Conservation (phyloP, 2,113 vertebrate species). For the Dipodomys spectabilis region DNA sequence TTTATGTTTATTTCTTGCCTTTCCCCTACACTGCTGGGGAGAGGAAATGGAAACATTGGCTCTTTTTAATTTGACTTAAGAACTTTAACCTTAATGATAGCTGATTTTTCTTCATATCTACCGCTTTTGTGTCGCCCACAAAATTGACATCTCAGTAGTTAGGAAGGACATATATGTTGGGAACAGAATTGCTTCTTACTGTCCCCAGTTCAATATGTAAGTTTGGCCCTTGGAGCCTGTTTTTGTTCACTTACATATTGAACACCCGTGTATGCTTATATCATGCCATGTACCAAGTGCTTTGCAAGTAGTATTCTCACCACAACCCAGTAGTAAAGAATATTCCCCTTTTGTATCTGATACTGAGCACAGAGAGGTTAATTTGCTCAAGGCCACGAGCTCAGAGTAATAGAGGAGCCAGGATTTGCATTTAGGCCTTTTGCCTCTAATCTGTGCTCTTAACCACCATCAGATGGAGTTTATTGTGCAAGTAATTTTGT, state of each 20-base stretch:
- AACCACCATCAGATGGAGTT: background rate
- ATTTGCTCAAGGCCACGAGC: background rate
- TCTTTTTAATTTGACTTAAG: constrained; percentile 7
- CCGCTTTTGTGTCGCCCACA: background rate
- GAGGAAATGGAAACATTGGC: background rate
- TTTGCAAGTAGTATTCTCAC: background rate
- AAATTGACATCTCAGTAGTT: no score
- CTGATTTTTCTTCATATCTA: constrained; percentile 3
- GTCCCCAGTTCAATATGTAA: background rate
- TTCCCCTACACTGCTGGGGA: constrained; percentile 3
- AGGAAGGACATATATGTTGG: no score
- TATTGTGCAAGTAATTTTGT: background rate
- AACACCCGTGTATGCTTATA: background rate
- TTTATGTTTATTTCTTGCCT: constrained; percentile 29
- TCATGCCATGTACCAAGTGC: background rate
- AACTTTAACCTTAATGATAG: background rate
- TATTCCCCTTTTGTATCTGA: background rate
- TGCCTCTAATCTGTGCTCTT: background rate
- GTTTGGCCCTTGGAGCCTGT: background rate
- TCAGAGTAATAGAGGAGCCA: background rate
- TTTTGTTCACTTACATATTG: background rate
- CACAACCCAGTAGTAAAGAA: background rate
- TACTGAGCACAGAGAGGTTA: background rate
- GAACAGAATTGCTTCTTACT: background rate
- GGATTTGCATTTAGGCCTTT: background rate